These are phyloP conservation scores for Agrochola lychnidis DNA, from an alignment of 2,888 invertebrate genomes.

Conservation along the genomic window DNA sequence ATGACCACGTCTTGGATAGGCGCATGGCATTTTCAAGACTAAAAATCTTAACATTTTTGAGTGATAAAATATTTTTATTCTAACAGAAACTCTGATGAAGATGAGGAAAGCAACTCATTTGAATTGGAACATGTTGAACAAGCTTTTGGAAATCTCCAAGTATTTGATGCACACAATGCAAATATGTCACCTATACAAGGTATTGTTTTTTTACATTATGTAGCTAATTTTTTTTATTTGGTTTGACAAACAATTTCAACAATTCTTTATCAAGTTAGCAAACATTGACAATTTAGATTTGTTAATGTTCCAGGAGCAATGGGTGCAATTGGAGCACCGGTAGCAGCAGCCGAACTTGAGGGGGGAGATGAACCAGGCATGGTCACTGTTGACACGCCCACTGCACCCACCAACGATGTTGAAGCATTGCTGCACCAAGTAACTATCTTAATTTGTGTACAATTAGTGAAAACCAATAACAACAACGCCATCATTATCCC, in stretches of 20 bases:
- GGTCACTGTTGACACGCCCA: constrained; percentile 94
- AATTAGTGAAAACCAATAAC: neutral
- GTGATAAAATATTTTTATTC: neutral
- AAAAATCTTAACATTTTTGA: neutral
- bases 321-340: constrained; percentile 85
- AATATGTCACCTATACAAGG: constrained; percentile 89
- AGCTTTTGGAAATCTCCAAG: constrained; percentile 90
- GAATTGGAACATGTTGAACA: constrained; percentile 90
- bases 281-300: neutral
- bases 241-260: neutral
- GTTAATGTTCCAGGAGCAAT: constrained; percentile 70
- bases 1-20: neutral
- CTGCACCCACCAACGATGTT: constrained; percentile 93
- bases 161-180: constrained; percentile 90
- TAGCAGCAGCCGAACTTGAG: constrained; percentile 95
- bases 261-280: neutral
- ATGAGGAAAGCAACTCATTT: constrained; percentile 91
- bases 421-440: constrained; percentile 93
- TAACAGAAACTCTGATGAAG: constrained; percentile 89
- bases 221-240: neutral
- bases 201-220: constrained; percentile 55
- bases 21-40: neutral
- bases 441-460: constrained; percentile 9
- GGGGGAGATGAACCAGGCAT: constrained; percentile 95
- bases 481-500: neutral